Evolutionary conservation across 1,140 invertebrate species (phyloP), one percentile per base, ranked within the genome.

Genomic region (Megalonaias nervosa): DNA sequence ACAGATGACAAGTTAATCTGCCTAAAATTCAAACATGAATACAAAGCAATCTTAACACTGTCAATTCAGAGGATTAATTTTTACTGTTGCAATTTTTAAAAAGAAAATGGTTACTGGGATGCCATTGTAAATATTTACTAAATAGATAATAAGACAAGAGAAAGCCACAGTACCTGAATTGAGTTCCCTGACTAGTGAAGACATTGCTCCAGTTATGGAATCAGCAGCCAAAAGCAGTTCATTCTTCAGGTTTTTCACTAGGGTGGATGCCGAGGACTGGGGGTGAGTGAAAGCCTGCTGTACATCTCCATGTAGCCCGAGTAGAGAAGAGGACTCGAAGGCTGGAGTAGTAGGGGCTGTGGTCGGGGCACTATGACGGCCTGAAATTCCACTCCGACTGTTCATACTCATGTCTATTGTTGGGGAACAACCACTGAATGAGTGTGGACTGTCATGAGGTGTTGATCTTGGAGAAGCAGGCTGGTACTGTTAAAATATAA

Each of bases 141-240:
- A 11, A 48, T 48, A 9, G 38, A 38, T 38, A 5, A 38, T 38
- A 38, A 61, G 60, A 61, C 12, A 62, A 62, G 21, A 19, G 19
- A n/a, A n/a, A 12, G 21, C 38, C 21, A n/a, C 58, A 67, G 71
- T 77, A 92, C 92, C 96, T 93, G 96, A 97, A 92, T 98, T 98
- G 48, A 98, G 93, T 93, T 98, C 97, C 91, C 96, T 93, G 71
- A 98, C 97, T 81, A 99, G 94, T 60, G 96, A 97, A 69, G 97
- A 98, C 96, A 99, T 98, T 67, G 97, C 97, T 92, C 97, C 97
- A 68, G 97, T 98, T 71, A 98, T 97, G 68, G 96, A 98, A 91
- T 99, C 97, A 71, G 97, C 97, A 66, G 97, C 96, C 85, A 97
- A 95, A 78, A 97, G 92, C 59, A 97, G 92, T 91, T 98, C 96